phyloP scores from a whole-genome alignment of 2,888 invertebrate species.

The Strigamia crassipes region DNA sequence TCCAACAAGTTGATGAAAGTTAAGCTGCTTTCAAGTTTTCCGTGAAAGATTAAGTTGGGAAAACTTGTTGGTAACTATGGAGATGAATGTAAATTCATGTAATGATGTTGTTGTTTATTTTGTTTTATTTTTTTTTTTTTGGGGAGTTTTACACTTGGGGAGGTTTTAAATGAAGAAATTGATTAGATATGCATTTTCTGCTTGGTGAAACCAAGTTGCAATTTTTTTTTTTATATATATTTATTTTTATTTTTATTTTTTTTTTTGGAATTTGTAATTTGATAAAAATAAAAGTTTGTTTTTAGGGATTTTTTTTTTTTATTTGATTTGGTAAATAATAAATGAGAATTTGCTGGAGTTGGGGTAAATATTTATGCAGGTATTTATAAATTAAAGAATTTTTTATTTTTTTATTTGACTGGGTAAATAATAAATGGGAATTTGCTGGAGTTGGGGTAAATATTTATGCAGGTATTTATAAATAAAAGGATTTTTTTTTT shows the following conservation, averaged over 20 bases:
- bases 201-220: background rate
- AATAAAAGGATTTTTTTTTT: too few relatives aligned
- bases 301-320: too few relatives aligned
- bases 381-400: too few relatives aligned
- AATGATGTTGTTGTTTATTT: background rate
- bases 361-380: too few relatives aligned
- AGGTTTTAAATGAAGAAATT: background rate
- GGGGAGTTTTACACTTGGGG: background rate
- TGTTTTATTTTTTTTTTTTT: background rate
- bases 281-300: too few relatives aligned
- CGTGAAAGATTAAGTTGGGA: background rate
- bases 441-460: too few relatives aligned
- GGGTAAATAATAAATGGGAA: too few relatives aligned
- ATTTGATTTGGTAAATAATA: too few relatives aligned
- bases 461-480: too few relatives aligned
- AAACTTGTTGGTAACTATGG: background rate
- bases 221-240: background rate
- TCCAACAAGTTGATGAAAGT: background rate
- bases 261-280: background rate
- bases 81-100: background rate
- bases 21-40: slow-evolving; percentile 8
- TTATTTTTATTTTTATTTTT: too few relatives aligned
- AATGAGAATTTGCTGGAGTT: too few relatives aligned
- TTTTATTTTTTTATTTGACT: too few relatives aligned
- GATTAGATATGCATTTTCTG: background rate